Conservation (phyloP, 2,113 vertebrate species). For the Cettia cetti region DNA sequence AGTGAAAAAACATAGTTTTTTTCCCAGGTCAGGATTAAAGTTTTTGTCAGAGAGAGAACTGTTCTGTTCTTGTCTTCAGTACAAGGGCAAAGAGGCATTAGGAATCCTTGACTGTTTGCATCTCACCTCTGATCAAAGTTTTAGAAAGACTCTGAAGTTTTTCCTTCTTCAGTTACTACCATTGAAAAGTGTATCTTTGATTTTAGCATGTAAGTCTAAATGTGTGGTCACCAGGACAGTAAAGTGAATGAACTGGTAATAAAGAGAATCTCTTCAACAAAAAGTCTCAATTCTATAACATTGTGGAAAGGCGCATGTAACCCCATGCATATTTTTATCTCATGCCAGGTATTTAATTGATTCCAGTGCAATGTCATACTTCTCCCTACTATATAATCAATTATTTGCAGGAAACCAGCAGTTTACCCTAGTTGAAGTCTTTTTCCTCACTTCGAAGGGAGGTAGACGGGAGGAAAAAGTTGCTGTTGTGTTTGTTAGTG, state of each 20-base stretch:
- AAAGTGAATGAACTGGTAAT: background rate
- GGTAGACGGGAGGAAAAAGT: background rate
- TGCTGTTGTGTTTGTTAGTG: background rate
- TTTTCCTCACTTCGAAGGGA: background rate
- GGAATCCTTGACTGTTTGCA: background rate
- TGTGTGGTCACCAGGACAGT: background rate
- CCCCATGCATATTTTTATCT: background rate
- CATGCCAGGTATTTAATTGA: background rate
- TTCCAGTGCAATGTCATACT: background rate
- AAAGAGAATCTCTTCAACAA: background rate
- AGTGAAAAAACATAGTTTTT: background rate
- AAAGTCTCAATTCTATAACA: background rate
- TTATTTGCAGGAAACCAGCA: background rate
- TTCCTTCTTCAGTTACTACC: background rate
- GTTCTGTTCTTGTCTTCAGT: background rate
- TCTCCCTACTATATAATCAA: background rate
- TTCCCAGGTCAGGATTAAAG: background rate
- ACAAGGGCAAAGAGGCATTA: background rate
- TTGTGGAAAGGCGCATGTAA: background rate
- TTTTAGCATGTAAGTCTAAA: background rate
- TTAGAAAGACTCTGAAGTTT: background rate
- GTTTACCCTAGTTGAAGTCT: background rate
- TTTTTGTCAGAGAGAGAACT: background rate
- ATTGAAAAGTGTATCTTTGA: background rate
- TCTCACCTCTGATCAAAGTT: background rate